A percentile compares a stretch with the other conserved stretches of the same genome.
These are phyloP conservation scores for Acanthochromis polyacanthus DNA, from an alignment of 2,113 vertebrate species.

Conservation along the genomic window DNA sequence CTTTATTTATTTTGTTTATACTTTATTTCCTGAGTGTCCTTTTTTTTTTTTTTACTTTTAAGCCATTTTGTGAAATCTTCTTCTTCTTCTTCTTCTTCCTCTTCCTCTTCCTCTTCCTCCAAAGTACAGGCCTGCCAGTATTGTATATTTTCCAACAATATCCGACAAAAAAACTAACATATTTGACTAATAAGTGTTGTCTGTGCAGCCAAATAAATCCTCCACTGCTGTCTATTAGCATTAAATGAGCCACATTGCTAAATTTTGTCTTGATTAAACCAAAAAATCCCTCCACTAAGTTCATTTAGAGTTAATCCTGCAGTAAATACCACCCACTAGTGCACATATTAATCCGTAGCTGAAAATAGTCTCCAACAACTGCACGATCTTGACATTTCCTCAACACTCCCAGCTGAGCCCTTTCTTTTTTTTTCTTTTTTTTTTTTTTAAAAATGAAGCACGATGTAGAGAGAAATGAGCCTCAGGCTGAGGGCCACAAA, in stretches of 20 bases:
- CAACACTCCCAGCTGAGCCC: background rate
- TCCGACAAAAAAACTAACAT: background rate
- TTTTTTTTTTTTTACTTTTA: too few relatives aligned
- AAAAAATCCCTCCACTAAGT: too few relatives aligned
- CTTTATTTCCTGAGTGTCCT: too few relatives aligned
- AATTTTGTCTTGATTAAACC: too few relatives aligned
- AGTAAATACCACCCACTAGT: too few relatives aligned
- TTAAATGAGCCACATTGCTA: background rate
- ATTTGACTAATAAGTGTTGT: background rate
- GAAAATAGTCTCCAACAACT: conserved; percentile 10
- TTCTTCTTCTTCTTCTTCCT: too few relatives aligned
- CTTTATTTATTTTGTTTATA: too few relatives aligned
- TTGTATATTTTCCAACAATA: background rate
- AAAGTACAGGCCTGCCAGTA: background rate
- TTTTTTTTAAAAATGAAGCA: conserved; percentile 11
- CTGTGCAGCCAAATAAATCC: background rate
- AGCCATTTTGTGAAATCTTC: too few relatives aligned
- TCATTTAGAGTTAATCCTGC: too few relatives aligned
- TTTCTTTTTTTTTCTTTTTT: background rate
- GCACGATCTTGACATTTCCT: background rate
- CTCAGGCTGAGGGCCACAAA: background rate
- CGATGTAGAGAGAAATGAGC: background rate
- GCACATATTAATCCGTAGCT: conserved; percentile 1
- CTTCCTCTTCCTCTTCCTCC: too few relatives aligned
- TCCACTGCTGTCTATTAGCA: background rate